A percentile compares a stretch with the other conserved stretches of the same genome.
Conservation (phyloP, 2,113 vertebrate species). For the Poeciliopsis turrubarensis region DNA sequence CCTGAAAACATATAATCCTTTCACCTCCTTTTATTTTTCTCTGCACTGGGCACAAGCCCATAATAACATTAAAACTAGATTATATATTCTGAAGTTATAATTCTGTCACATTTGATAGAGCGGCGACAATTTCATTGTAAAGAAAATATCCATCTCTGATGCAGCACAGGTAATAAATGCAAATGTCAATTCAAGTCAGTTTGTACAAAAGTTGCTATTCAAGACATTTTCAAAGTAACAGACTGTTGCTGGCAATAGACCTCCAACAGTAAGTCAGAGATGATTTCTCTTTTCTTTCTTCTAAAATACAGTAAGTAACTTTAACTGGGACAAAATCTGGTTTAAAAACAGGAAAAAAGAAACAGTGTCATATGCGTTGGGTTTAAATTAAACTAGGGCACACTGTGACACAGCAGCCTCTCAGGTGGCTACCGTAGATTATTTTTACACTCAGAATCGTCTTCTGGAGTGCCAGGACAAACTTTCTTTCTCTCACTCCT, state of each 20-base stretch:
- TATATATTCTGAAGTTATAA: conserved; percentile 56
- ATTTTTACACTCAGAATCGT: conserved; percentile 80
- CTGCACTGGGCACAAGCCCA: not conserved
- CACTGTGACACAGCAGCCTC: conserved; percentile 80
- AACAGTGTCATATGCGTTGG: conserved; percentile 61
- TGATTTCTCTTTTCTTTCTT: conserved; percentile 28
- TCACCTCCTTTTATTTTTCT: conserved; percentile 4
- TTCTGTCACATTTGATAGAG: conserved; percentile 46
- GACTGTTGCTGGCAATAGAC: conserved; percentile 18
- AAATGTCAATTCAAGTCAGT: conserved; percentile 22
- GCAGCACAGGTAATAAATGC: conserved; percentile 46
- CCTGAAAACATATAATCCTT: conserved; percentile 8
- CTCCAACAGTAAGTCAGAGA: conserved; percentile 12
- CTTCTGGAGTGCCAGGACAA: conserved; percentile 77
- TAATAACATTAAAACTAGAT: conserved; percentile 34
- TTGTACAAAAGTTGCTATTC: conserved; percentile 27
- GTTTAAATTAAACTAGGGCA: conserved; percentile 80
- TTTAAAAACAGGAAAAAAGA: conserved; percentile 18
- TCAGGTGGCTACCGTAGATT: conserved; percentile 80
- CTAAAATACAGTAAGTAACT: conserved; percentile 50
- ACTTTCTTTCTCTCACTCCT: conserved; percentile 67
- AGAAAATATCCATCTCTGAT: conserved; percentile 40
- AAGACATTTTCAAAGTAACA: conserved; percentile 10
- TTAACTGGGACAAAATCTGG: conserved; percentile 72
- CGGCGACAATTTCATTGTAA: conserved; percentile 48